Base-by-base conservation (phyloP, 2,113 vertebrate species). In the Ceyx melanurus region DNA sequence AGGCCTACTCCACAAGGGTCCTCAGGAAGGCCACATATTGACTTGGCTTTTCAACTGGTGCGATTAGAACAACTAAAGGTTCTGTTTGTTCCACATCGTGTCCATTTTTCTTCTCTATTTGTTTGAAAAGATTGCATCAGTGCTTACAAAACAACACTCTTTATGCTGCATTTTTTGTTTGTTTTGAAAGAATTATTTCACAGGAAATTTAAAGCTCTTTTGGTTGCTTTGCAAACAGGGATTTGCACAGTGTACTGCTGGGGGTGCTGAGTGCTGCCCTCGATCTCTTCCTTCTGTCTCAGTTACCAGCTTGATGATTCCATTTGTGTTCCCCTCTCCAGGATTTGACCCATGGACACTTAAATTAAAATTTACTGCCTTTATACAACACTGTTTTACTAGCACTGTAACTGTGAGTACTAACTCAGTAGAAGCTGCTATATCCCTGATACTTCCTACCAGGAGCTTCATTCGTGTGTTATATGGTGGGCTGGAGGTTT, bases 361-460 rank as follows among this genome's bases (percentile, higher is more conserved):
- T 87, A 53, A 71, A 77, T 65, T 71, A 87, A 90, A 90, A 95
- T 80, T 72, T 64, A 68, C 43, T 80, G 56, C 40, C 57, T 50
- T 76, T 82, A 46, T 28, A 71, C 29, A 53, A n/a, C 58, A 76
- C 46, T 33, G 43, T 37, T 92, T 93, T 91, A 85, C 51, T 58
- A 57, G 42, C 51, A 82, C 26, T 0, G 1, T 73, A 86, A 80
- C 57, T 33, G 14, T 40, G 29, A 93, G 45, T 23, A 42, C 61
- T 50, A 57, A 62, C 73, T 77, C 79, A 43, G 23, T 6, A 56
- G 66, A 82, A 71, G 68, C 37, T 88, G 50, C 35, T 37, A 15
- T 15, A 80, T 20, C 16, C n/a, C n/a, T n/a, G 20, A 60, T 70
- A 42, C 26, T 66, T 83, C 53, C 37, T 45, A 54, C 33, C 8